These are phyloP conservation scores for Wasmannia auropunctata DNA, from an alignment of 1,140 invertebrate species.

Conservation along the genomic window DNA sequence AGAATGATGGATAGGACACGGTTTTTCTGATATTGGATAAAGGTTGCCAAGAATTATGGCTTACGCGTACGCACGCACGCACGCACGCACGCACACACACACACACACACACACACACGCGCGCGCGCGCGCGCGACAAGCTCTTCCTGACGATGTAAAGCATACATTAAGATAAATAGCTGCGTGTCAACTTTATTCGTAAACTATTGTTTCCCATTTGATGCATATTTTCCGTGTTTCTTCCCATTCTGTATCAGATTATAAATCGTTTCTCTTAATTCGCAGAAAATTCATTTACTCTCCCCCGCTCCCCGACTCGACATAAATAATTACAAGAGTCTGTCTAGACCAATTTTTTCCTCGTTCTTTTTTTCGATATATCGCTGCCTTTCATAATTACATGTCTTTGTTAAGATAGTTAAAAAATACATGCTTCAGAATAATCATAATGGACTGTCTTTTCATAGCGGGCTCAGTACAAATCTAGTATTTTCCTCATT, in stretches of 20 bases:
- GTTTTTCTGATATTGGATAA: slow-evolving; percentile 50
- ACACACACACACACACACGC: neutral
- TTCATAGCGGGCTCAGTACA: neutral
- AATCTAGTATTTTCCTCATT: slow-evolving; percentile 22
- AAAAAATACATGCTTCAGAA: neutral
- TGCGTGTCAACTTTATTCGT: slow-evolving; percentile 15
- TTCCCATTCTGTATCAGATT: neutral
- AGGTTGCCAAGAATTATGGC: slow-evolving; percentile 49
- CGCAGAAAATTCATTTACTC: neutral
- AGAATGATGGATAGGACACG: slow-evolving; percentile 62
- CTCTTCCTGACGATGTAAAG: neutral
- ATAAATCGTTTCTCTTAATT: slow-evolving; percentile 42
- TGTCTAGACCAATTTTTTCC: neutral
- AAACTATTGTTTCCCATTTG: neutral
- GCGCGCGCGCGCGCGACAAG: neutral
- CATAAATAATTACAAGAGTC: slow-evolving; percentile 7
- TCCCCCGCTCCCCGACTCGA: neutral
- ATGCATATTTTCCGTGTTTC: slow-evolving; percentile 12
- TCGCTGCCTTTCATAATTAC: neutral
- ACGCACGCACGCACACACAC: neutral
- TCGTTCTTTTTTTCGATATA: neutral
- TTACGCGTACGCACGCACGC: neutral
- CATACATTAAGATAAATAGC: slow-evolving; percentile 34
- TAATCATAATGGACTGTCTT: neutral
- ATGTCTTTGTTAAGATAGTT: neutral